Evolutionary conservation across 2,113 vertebrate genomes (phyloP).

Genomic region (Gorsachius goisagi): DNA sequence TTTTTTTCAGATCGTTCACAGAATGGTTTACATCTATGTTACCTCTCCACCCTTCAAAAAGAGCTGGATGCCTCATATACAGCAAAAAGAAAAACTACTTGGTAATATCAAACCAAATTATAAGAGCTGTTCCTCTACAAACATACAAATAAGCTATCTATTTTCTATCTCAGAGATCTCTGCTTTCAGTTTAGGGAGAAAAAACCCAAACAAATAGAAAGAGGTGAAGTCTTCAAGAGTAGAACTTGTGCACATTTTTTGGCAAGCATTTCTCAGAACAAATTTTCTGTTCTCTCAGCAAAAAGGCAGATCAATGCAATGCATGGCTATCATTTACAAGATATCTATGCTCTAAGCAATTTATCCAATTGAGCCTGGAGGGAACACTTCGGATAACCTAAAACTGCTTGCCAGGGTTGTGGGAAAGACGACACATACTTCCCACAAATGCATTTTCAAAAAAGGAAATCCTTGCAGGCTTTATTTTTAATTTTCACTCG

Average conservation of each 20-base stretch:
- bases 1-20: not conserved
- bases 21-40: not conserved
- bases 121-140: not conserved
- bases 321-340: conserved; percentile 18
- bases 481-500: not conserved
- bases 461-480: not conserved
- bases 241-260: not conserved
- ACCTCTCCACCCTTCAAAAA: not conserved
- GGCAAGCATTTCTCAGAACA: not conserved
- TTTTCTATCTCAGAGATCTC: not conserved
- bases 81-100: not conserved
- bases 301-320: conserved; percentile 7
- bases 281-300: conserved; percentile 19
- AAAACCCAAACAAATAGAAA: not conserved
- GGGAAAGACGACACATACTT: not conserved
- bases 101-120: not conserved
- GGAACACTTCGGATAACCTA: not conserved
- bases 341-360: not conserved
- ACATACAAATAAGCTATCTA: not conserved
- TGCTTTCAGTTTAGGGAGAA: not conserved
- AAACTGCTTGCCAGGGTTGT: not conserved
- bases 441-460: not conserved
- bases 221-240: not conserved
- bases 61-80: not conserved
- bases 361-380: not conserved